Conservation (phyloP, 2,113 vertebrate genomes). For the Cairina moschata region DNA sequence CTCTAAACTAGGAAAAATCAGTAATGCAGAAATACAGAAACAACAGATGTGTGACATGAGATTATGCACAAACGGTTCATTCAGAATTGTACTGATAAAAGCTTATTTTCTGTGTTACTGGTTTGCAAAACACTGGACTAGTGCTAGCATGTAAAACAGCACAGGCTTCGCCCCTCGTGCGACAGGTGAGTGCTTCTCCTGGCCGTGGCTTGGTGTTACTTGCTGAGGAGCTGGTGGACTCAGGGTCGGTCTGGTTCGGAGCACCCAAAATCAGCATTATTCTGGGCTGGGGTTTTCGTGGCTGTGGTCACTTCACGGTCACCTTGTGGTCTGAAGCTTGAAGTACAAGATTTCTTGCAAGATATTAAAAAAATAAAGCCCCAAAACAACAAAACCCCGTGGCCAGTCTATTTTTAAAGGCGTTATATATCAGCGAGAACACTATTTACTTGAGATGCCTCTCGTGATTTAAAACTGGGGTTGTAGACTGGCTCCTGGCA, state of each 20-base stretch:
- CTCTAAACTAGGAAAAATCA: not conserved
- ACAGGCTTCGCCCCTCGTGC: not conserved
- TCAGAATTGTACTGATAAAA: not conserved
- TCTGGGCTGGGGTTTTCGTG: not conserved
- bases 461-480: not conserved
- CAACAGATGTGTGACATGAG: not conserved
- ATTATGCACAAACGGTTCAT: not conserved
- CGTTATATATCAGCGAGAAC: not conserved
- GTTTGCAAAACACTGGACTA: not conserved
- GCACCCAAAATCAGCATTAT: not conserved
- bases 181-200: not conserved
- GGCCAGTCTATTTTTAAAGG: not conserved
- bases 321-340: not conserved
- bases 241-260: not conserved
- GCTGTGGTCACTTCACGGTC: not conserved
- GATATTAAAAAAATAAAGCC: not conserved
- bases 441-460: not conserved
- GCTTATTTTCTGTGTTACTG: not conserved
- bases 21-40: not conserved
- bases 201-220: not conserved
- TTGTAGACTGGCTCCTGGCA: not conserved
- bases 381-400: not conserved
- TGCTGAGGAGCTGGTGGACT: not conserved
- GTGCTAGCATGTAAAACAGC: not conserved
- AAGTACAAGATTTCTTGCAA: not conserved